These are phyloP conservation scores for Sus scrofa DNA, from an alignment of 2,113 vertebrate genomes.

Conservation along the genomic window T2T-Sscrofa CM000814.6:125674501-125675000, in stretches of 20 bases:
- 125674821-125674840: too few species aligned
- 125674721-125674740: not conserved
- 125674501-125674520: conserved; percentile 3
- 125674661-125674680: not conserved
- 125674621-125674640: not conserved
- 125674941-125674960: too few species aligned
- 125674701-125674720: not conserved
- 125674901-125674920: too few species aligned
- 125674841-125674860: too few species aligned
- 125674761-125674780: too few species aligned
- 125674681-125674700: not conserved
- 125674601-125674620: not conserved
- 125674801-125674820: too few species aligned
- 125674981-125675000: not conserved
- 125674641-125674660: not conserved
- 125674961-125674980: too few species aligned
- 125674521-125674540: not conserved
- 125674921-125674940: too few species aligned
- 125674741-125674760: too few species aligned
- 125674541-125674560: not conserved
- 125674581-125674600: not conserved
- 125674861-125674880: too few species aligned
- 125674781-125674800: too few species aligned
- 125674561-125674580: not conserved
- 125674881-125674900: too few species aligned